Base-by-base conservation (phyloP, 2,113 vertebrate genomes). In the Corythornis madagascariensis region DNA sequence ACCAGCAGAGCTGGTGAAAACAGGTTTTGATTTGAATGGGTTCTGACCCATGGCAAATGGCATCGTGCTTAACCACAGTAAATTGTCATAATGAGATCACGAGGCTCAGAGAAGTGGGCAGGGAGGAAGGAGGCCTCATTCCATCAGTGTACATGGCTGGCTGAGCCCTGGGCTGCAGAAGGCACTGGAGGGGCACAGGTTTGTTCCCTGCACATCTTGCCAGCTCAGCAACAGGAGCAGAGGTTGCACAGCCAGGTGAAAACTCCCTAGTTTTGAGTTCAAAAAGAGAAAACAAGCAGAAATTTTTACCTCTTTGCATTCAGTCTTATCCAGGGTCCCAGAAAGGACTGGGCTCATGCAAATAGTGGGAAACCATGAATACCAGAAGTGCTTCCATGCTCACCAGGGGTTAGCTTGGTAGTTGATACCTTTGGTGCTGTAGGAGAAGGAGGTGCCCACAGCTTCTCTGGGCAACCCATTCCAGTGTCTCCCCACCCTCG, bases 41-140 rank as follows among this genome's bases (percentile, higher is more conserved):
- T 93, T 93, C 87, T 85, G 84, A 95, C 89, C 94, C 92, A 89
- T 91, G 94, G 94, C 91, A 91, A 95, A 91, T 47, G 92, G 92
- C 92, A 94, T 93, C 85, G 83, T 80, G 91, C 48, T 48, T 91
- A 78, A 92, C 91, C 89, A 86, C 86, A 89, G 93, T 82, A 95
- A 96, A 95, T 96, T 95, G 93, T 92, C 92, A 47, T 95, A 90
- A 95, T 94, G 91, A 96, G 95, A 90, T 94, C 95, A 93, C 89
- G 89, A 89, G 92, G 95, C 89, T 89, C 4, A 11, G 35, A 78
- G 45, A 47, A 86, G 92, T 20, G 83, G 57, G 88, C 61, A 57
- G 90, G 10, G 16, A 86, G 92, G 80, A 60, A 48, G 61, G 82
- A 45, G 92, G 83, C 86, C 71, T 61, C 93, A 43, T 35, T 90